Evolutionary conservation across 23 tunicate species (phyloP), one percentile per base, ranked within the genome.

Genomic region (Trididemnum miniatum): DNA sequence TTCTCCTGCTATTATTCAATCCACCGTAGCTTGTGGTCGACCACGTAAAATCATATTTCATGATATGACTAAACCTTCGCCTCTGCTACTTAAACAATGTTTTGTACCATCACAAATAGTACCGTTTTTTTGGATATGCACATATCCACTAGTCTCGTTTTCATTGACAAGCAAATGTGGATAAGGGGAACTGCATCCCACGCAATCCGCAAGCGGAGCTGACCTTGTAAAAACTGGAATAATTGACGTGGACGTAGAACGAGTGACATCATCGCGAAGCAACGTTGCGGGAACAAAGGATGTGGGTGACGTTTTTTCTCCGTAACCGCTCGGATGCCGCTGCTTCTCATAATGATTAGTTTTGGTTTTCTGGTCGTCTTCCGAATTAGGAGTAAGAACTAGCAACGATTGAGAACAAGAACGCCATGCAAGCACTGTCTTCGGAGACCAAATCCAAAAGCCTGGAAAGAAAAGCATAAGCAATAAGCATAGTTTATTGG

Each of bases 381-480:
- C 80, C 2, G 59, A 2, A 9, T 12, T 31, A 33, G 76, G 73
- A 28, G 77, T 57, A 1, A 65, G 77, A 28, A 59, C 83, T 1
- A 90, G 72, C 15, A 84, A 18, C 15, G 97, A 91, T 32, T 84
- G 85, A 0, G 85, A 80, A 76, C 92, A 93, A 1, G 39, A 26
- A 37, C 80, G 74, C 98, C 98, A 93, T n/a, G 98, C 67, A 0
- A 51, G 76, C 35, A 93, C 35, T 1, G 92, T 88, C 60, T 93
- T 93, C 0, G 62, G 73, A 23, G 98, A 93, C 93, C 90, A 88
- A 60, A 93, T 88, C 98, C 98, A 93, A 40, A 62, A 83, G 20
- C 97, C 97, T 92, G 38, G 5, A 62, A 9, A 44, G 9, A 9
- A 44, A 44, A 15, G 54, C 15, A 44, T 7, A n/a, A n/a, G n/a